These are phyloP conservation scores for Tapirus terrestris DNA, from an alignment of 2,113 vertebrate genomes.

Conservation along the genomic window DNA sequence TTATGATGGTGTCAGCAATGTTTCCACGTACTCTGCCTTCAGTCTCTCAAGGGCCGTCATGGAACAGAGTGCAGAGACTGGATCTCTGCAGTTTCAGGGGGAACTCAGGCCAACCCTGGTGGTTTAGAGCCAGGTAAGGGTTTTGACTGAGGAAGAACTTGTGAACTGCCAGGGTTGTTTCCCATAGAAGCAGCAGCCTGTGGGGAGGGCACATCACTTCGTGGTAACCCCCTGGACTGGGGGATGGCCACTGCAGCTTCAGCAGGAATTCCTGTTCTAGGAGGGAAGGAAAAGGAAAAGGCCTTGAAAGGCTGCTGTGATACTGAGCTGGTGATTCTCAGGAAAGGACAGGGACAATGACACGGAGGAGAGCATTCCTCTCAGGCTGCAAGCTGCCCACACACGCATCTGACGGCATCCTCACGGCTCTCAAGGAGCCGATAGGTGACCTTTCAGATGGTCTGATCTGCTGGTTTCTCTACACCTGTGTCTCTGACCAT, in stretches of 20 bases:
- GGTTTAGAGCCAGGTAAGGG: neutral
- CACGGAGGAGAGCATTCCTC: neutral
- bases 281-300: neutral
- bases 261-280: neutral
- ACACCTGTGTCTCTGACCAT: neutral
- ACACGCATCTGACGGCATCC: neutral
- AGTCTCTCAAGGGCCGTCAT: neutral
- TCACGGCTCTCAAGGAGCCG: accelerated
- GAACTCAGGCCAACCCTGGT: neutral
- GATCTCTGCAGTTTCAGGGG: neutral
- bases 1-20: neutral
- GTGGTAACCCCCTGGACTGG: neutral
- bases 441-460: no score
- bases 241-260: neutral
- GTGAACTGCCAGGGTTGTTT: neutral
- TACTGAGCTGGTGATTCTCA: neutral
- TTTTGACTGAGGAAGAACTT: neutral
- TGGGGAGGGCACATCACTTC: neutral
- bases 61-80: neutral
- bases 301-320: neutral
- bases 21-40: neutral
- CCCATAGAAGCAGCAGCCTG: neutral
- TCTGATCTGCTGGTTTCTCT: neutral
- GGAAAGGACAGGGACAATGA: neutral
- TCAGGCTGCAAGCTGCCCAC: neutral